These are phyloP conservation scores for Diadumene lineata DNA, from an alignment of 92 coral and sea anemone species.

Conservation along the genomic window DNA sequence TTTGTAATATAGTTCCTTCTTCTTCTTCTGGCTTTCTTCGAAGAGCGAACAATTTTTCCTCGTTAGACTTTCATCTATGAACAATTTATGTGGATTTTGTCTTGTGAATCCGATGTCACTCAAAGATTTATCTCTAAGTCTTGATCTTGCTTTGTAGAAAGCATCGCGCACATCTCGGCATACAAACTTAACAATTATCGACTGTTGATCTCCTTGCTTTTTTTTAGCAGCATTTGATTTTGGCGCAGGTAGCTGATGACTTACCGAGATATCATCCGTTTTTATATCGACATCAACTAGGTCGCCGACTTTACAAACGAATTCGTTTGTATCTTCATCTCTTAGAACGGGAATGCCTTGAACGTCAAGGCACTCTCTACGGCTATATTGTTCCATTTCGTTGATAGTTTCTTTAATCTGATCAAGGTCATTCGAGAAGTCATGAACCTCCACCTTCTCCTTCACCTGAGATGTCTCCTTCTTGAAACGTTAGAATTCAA, in stretches of 20 bases:
- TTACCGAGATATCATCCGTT: conserved; percentile 45
- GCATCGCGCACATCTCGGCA: conserved; percentile 49
- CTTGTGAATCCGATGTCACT: conserved; percentile 21
- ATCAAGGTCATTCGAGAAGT: background rate
- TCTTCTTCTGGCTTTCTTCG: conserved; percentile 24
- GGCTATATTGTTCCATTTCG: conserved; percentile 42
- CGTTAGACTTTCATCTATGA: conserved; percentile 49
- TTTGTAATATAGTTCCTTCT: conserved; percentile 31
- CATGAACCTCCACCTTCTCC: background rate
- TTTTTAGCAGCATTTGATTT: conserved; percentile 22
- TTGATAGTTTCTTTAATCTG: background rate
- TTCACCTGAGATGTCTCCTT: background rate
- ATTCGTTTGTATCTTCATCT: conserved; percentile 37
- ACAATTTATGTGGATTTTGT: conserved; percentile 32
- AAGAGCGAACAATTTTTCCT: conserved; percentile 39
- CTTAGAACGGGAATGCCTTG: conserved; percentile 28
- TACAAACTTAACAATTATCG: conserved; percentile 22
- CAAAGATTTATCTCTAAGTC: conserved; percentile 36
- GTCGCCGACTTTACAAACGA: conserved; percentile 43
- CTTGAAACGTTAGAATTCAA: background rate
- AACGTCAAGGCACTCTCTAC: conserved; percentile 46
- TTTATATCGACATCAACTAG: conserved; percentile 44
- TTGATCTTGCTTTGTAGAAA: conserved; percentile 44
- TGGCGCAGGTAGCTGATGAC: conserved; percentile 38
- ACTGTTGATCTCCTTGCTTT: conserved; percentile 12